Conservation (phyloP, 2,888 invertebrate genomes). For the Junonia oenone region DNA sequence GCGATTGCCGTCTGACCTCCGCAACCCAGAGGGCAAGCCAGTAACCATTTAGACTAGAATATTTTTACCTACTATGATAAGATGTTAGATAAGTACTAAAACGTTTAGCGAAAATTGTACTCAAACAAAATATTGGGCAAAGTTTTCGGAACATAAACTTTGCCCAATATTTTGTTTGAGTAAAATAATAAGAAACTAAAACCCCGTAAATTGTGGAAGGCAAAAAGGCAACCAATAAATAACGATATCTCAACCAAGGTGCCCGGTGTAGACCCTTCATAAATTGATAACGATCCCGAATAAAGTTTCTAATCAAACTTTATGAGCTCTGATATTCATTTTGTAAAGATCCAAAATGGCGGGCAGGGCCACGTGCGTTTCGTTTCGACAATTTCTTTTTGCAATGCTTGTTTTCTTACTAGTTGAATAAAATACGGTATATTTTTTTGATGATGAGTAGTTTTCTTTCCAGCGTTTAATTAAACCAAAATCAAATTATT, state of each 20-base stretch:
- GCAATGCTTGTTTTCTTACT: background rate
- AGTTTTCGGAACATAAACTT: no score
- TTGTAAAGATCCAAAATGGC: constrained; percentile 11
- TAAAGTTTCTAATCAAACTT: constrained; percentile 30
- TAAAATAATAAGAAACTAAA: constrained; percentile 15
- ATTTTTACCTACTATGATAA: no score
- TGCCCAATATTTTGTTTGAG: background rate
- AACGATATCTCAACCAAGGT: constrained; percentile 23
- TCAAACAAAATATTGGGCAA: background rate
- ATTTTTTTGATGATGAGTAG: no score
- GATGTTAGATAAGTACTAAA: no score
- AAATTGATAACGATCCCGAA: constrained; percentile 27
- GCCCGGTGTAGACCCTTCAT: constrained; percentile 23
- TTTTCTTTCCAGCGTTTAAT: no score
- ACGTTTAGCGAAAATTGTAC: background rate
- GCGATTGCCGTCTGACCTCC: no score
- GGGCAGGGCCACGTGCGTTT: constrained; percentile 1
- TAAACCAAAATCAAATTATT: no score
- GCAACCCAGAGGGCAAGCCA: no score
- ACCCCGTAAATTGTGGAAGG: constrained; percentile 26
- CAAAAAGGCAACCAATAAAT: constrained; percentile 30
- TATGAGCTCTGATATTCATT: constrained; percentile 24
- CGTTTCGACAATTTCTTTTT: background rate
- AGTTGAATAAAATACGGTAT: background rate
- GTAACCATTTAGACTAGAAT: no score